Evolutionary conservation across 23 tunicate species (phyloP).

Genomic region (Trididemnum miniatum): DNA sequence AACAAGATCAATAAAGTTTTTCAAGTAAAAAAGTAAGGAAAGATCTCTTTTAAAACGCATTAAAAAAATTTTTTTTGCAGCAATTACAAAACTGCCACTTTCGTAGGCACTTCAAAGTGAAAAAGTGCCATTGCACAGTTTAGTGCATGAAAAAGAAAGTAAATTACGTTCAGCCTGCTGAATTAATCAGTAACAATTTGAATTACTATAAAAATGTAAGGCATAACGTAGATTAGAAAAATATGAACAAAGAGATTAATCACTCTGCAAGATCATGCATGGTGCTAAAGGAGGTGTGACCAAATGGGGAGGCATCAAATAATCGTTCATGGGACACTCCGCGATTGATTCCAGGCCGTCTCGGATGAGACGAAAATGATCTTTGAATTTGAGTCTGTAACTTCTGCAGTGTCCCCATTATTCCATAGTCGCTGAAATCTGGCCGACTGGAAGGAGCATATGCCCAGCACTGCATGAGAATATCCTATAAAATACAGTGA

Average conservation of each 20-base stretch:
- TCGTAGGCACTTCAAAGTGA: no score
- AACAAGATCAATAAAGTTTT: no score
- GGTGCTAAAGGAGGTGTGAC: constrained; percentile 27
- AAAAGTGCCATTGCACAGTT: no score
- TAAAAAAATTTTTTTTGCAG: no score
- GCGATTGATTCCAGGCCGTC: constrained; percentile 10
- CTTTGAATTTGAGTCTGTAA: constrained; percentile 43
- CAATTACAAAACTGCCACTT: no score
- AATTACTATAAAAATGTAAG: background rate
- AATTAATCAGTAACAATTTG: no score
- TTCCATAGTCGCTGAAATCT: constrained; percentile 62
- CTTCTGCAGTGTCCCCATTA: constrained; percentile 53
- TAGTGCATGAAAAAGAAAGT: background rate
- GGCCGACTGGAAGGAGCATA: constrained; percentile 61
- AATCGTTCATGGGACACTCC: constrained; percentile 39
- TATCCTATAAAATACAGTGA: constrained; percentile 65
- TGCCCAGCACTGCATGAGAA: constrained; percentile 76
- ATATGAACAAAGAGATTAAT: background rate
- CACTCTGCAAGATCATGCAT: constrained; percentile 38
- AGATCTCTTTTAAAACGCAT: no score
- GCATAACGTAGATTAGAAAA: background rate
- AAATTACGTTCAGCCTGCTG: background rate
- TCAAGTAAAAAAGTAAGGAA: no score
- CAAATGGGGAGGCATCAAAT: constrained; percentile 30
- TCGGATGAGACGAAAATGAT: constrained; percentile 50